phyloP scores from a whole-genome alignment of 2,797 vertebrate species.

The Nannoperca australis region DNA sequence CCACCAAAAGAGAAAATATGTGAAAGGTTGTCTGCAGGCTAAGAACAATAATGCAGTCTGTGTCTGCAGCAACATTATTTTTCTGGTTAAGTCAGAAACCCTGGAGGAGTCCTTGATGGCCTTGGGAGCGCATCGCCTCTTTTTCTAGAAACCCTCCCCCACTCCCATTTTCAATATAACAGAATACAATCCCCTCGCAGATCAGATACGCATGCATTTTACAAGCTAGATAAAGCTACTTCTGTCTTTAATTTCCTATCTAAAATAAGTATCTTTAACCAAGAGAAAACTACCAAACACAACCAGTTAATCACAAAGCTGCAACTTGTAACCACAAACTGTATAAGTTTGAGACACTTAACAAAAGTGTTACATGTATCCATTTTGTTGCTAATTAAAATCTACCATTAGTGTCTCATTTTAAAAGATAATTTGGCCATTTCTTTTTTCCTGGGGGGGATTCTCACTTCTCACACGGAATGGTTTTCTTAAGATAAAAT shows the following conservation, averaged over 20 bases:
- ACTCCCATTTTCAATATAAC: constrained; percentile 39
- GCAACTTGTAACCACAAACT: constrained; percentile 28
- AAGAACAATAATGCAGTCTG: constrained; percentile 77
- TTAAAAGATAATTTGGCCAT: constrained; percentile 21
- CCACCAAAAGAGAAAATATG: constrained; percentile 77
- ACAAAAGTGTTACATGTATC: constrained; percentile 27
- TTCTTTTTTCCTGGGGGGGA: neutral
- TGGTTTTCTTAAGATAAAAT: constrained; percentile 49
- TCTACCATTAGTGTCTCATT: constrained; percentile 26
- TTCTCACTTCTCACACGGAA: constrained; percentile 22
- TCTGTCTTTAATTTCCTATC: constrained; percentile 24
- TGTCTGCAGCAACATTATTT: constrained; percentile 76
- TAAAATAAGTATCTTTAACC: constrained; percentile 31
- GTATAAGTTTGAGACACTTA: constrained; percentile 1
- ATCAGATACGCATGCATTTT: constrained; percentile 22
- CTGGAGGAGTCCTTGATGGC: constrained; percentile 66
- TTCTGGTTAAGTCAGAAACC: constrained; percentile 69
- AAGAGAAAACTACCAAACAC: constrained; percentile 30
- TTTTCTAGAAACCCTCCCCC: constrained; percentile 30
- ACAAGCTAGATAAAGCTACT: constrained; percentile 18
- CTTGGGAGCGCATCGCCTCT: constrained; percentile 53
- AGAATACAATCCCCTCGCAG: constrained; percentile 46
- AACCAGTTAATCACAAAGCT: constrained; percentile 33
- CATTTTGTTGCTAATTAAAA: constrained; percentile 14
- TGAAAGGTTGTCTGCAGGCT: constrained; percentile 80